These are phyloP conservation scores for Falco columbarius DNA, from an alignment of 2,797 vertebrate species.

Conservation along the genomic window DNA sequence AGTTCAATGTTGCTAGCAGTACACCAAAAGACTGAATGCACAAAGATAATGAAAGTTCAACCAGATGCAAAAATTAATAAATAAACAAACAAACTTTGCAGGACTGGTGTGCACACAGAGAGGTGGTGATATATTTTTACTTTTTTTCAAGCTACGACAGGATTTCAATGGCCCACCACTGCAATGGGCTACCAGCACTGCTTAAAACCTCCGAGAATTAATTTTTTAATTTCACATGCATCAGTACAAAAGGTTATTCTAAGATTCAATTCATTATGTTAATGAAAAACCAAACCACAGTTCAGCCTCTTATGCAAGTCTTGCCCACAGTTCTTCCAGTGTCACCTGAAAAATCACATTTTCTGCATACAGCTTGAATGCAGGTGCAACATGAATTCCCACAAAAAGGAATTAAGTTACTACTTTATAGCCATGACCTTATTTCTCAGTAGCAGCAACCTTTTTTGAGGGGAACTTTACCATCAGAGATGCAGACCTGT, in stretches of 20 bases:
- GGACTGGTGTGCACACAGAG: neutral
- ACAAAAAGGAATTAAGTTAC: neutral
- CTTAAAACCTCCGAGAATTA: neutral
- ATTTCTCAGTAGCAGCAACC: neutral
- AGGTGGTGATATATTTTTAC: neutral
- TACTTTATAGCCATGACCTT: rapidly evolving
- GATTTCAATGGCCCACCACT: rapidly evolving
- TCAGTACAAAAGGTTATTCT: neutral
- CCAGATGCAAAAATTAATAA: neutral
- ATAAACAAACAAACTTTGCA: neutral
- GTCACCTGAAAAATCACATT: neutral
- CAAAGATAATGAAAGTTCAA: neutral
- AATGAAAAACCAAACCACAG: neutral
- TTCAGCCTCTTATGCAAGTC: neutral
- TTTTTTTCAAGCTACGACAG: neutral
- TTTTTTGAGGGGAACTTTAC: neutral
- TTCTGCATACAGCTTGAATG: neutral
- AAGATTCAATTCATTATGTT: neutral
- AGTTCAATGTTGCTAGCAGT: neutral
- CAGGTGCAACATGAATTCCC: neutral
- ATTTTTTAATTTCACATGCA: neutral
- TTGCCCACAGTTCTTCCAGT: neutral
- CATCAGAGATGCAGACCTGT: neutral
- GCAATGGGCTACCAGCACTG: neutral
- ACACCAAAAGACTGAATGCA: neutral